These are phyloP conservation scores for Pogonognathellus flavescens DNA, from an alignment of 1,140 invertebrate genomes.

Conservation along the genomic window DNA sequence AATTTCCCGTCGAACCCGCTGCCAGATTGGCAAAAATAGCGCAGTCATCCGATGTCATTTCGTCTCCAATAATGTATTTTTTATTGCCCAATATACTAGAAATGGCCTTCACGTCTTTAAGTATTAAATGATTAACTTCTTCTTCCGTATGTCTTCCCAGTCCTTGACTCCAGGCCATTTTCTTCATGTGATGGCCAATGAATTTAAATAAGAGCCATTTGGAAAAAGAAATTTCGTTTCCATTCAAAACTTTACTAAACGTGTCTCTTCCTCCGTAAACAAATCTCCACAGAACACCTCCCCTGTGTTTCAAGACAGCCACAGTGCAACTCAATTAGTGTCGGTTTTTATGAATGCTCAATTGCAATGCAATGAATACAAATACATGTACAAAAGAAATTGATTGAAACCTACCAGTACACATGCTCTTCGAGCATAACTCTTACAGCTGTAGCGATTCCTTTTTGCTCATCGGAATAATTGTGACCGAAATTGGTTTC, in stretches of 20 bases:
- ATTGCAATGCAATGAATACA: no score
- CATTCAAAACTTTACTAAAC: background rate
- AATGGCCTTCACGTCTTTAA: conserved; percentile 54
- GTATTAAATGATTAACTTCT: conserved; percentile 36
- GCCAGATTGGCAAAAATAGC: conserved; percentile 70
- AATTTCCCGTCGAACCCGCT: background rate
- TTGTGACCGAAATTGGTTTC: conserved; percentile 35
- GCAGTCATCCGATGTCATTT: conserved; percentile 70
- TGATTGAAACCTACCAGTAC: conserved; percentile 45
- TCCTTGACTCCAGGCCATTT: conserved; percentile 56
- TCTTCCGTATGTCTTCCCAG: conserved; percentile 51
- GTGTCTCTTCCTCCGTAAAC: conserved; percentile 13
- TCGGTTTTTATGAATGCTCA: no score
- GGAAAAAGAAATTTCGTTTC: background rate
- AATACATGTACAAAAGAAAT: background rate
- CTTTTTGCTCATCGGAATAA: conserved; percentile 53
- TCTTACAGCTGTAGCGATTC: conserved; percentile 57
- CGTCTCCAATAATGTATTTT: conserved; percentile 70
- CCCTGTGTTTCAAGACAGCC: background rate
- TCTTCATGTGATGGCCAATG: conserved; percentile 14
- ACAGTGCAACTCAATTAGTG: background rate
- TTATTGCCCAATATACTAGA: conserved; percentile 64
- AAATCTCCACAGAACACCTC: conserved; percentile 33
- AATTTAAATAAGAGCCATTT: conserved; percentile 7
- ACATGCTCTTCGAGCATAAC: conserved; percentile 66